A percentile compares a stretch with the other conserved stretches of the same genome.
Conservation (phyloP, 2,888 invertebrate genomes). For the Papilio elwesi region DNA sequence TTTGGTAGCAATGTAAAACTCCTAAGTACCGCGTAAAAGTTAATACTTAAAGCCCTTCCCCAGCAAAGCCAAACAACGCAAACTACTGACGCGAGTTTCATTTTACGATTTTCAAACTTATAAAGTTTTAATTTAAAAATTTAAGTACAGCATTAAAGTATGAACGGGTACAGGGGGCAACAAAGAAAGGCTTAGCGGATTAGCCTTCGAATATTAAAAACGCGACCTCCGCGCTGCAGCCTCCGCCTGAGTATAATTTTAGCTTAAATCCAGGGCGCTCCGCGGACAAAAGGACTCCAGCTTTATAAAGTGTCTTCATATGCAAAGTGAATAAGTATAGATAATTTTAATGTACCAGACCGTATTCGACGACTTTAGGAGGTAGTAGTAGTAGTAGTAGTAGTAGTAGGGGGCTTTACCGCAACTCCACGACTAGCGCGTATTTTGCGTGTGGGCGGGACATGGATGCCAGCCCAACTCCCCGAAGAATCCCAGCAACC, state of each 20-base stretch:
- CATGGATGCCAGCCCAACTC: too few species aligned
- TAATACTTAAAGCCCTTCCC: background rate
- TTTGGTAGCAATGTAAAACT: background rate
- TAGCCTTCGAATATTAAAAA: constrained; percentile 54
- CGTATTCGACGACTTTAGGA: too few species aligned
- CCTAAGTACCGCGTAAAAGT: background rate
- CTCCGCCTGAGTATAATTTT: constrained; percentile 23
- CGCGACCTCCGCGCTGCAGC: constrained; percentile 28
- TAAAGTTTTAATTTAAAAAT: constrained; percentile 31
- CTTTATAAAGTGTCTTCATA: constrained; percentile 11
- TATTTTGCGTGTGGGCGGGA: too few species aligned
- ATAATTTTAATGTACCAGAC: background rate
- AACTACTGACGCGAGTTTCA: constrained; percentile 7
- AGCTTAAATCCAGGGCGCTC: constrained; percentile 14
- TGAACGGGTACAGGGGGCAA: constrained; percentile 31
- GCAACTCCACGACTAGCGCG: too few species aligned
- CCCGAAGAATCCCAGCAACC: too few species aligned
- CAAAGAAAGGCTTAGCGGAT: constrained; percentile 47
- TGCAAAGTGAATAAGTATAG: background rate
- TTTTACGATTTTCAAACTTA: constrained; percentile 13
- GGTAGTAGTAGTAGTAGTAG: too few species aligned
- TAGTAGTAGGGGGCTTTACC: too few species aligned
- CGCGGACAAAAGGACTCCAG: constrained; percentile 19
- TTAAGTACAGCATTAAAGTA: constrained; percentile 25
- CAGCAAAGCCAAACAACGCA: background rate